Percentiles rank a stretch among this genome's conserved stretches.
Evolutionary conservation across 1,140 invertebrate genomes (phyloP).

Genomic region (Pomacea maculata): DNA sequence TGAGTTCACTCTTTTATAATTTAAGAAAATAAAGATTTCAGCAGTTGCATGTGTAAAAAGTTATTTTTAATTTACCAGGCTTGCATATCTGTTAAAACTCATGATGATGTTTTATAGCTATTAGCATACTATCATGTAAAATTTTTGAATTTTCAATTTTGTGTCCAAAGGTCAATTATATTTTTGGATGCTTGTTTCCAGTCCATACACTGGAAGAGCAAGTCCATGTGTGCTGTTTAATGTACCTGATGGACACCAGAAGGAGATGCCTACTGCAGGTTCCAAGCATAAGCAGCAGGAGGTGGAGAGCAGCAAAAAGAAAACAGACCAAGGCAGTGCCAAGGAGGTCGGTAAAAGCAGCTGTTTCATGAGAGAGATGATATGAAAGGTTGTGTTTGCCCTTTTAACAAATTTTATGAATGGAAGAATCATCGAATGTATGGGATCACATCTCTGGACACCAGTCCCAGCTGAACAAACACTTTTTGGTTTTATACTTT

Average conservation of each 20-base stretch:
- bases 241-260: conserved; percentile 92
- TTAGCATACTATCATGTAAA: neutral
- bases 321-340: conserved; percentile 34
- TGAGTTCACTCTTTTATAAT: too few species aligned
- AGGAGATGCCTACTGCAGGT: conserved; percentile 75
- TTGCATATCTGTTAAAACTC: too few species aligned
- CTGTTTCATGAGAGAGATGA: too few species aligned
- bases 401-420: neutral
- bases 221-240: conserved; percentile 86
- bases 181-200: conserved; percentile 58
- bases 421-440: neutral
- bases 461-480: too few species aligned
- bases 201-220: conserved; percentile 73
- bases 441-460: neutral
- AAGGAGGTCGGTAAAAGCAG: conserved; percentile 56
- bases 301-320: conserved; percentile 32
- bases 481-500: too few species aligned
- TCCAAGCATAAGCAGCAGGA: conserved; percentile 63
- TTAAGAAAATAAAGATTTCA: too few species aligned
- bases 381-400: neutral
- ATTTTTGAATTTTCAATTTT: neutral
- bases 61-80: too few species aligned
- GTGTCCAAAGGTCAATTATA: neutral
- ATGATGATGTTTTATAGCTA: neutral
- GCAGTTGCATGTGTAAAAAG: too few species aligned